Evolutionary conservation across 2,113 vertebrate genomes (phyloP).

Genomic region (Numida meleagris): DNA sequence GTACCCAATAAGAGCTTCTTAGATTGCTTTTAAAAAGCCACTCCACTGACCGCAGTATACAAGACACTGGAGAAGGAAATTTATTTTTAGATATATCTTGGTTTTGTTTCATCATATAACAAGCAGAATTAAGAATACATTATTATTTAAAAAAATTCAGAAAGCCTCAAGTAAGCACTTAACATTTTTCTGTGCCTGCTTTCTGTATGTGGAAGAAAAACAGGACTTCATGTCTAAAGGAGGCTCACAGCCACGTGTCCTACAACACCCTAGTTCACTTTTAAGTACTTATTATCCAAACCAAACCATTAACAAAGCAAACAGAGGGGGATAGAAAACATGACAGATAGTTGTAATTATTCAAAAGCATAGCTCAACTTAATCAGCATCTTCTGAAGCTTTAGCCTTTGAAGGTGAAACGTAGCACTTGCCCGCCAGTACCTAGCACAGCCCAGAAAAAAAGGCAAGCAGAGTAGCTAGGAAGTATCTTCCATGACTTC

Average conservation of each 20-base stretch:
- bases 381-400: not conserved
- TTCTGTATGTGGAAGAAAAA: not conserved
- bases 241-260: not conserved
- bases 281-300: not conserved
- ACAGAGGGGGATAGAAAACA: not conserved
- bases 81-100: not conserved
- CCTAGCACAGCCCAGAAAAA: not conserved
- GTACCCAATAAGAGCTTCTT: not conserved
- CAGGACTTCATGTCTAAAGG: not conserved
- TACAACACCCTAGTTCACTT: not conserved
- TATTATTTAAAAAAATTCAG: not conserved
- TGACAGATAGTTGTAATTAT: not conserved
- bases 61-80: not conserved
- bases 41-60: not conserved
- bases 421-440: not conserved
- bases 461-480: not conserved
- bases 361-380: not conserved
- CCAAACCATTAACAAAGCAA: not conserved
- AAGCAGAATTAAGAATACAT: not conserved
- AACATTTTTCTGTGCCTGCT: not conserved
- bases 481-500: not conserved
- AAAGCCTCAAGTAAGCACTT: not conserved
- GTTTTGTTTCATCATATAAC: not conserved
- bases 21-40: not conserved
- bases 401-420: not conserved